Evolutionary conservation across 53 echinoderm and acorn worm genomes (phyloP).

Genomic region (Luidia sarsii): DNA sequence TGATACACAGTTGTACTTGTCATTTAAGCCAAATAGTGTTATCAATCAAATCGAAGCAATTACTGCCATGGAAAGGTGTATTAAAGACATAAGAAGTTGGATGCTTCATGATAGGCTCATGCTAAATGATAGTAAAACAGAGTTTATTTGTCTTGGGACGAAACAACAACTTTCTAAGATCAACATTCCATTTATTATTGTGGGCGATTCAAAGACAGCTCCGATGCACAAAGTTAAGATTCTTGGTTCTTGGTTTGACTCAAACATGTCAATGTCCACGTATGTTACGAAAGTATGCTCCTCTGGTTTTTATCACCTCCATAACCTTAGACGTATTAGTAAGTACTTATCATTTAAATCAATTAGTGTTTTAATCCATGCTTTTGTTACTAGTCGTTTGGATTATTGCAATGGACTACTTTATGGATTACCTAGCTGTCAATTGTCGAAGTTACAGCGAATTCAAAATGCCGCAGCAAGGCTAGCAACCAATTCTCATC

Average conservation of each 20-base stretch:
- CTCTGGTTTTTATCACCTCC: slow-evolving; percentile 4
- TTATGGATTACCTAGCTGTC: background rate
- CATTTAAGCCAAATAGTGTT: slow-evolving; percentile 7
- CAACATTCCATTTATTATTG: slow-evolving; percentile 9
- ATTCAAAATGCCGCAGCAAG: slow-evolving; percentile 25
- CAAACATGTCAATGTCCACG: slow-evolving; percentile 6
- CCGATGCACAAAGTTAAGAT: background rate
- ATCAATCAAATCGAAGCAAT: slow-evolving; percentile 4
- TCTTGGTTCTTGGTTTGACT: slow-evolving; percentile 18
- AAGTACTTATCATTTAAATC: background rate
- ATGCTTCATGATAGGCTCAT: slow-evolving; percentile 11
- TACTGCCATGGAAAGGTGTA: background rate
- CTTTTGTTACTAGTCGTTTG: slow-evolving; percentile 8
- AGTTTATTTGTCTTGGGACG: slow-evolving; percentile 7
- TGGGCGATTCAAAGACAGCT: background rate
- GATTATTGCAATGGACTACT: slow-evolving; percentile 1
- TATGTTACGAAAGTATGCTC: background rate
- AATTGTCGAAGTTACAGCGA: background rate
- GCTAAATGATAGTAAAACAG: slow-evolving; percentile 11
- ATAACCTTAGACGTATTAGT: slow-evolving; percentile 12
- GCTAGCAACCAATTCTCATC: slow-evolving; percentile 7
- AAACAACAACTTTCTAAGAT: slow-evolving; percentile 28
- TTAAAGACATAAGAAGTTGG: background rate
- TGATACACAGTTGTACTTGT: slow-evolving; percentile 28
- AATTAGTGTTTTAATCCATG: background rate